These are phyloP conservation scores for Tyto alba DNA, from an alignment of 2,113 vertebrate genomes.

Conservation along the genomic window DNA sequence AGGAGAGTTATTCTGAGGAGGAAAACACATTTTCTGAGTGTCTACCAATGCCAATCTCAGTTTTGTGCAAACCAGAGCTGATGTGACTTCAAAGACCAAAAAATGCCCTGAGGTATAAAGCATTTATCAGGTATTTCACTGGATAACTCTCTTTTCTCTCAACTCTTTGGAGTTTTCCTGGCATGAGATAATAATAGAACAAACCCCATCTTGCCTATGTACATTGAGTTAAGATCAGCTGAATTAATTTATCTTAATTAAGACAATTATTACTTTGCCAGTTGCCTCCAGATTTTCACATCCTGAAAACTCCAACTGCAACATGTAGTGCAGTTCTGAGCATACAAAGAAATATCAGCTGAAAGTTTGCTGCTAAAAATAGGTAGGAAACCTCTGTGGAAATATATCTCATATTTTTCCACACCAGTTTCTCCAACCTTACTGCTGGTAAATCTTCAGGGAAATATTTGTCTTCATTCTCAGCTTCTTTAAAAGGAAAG, in stretches of 20 bases:
- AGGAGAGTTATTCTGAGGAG: not conserved
- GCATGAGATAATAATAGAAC: not conserved
- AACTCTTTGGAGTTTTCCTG: not conserved
- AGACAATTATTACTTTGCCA: not conserved
- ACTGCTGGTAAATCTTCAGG: not conserved
- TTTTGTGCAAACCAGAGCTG: not conserved
- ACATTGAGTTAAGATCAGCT: not conserved
- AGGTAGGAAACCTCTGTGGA: not conserved
- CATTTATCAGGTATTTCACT: not conserved
- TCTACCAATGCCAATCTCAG: not conserved
- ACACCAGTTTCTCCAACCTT: not conserved
- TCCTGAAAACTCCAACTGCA: not conserved
- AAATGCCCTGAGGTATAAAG: not conserved
- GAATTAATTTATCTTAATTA: conserved; percentile 38
- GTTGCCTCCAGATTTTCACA: not conserved
- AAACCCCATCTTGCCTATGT: not conserved
- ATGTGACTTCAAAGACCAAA: not conserved
- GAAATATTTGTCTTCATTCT: conserved; percentile 20
- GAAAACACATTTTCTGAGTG: not conserved
- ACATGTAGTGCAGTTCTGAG: not conserved
- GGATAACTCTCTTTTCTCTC: not conserved
- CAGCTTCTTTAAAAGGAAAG: not conserved
- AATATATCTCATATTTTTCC: not conserved
- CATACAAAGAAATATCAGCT: not conserved
- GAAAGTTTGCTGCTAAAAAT: not conserved